phyloP scores from a whole-genome alignment of 1,140 invertebrate genomes.

The Acromyrmex echinatior region DNA sequence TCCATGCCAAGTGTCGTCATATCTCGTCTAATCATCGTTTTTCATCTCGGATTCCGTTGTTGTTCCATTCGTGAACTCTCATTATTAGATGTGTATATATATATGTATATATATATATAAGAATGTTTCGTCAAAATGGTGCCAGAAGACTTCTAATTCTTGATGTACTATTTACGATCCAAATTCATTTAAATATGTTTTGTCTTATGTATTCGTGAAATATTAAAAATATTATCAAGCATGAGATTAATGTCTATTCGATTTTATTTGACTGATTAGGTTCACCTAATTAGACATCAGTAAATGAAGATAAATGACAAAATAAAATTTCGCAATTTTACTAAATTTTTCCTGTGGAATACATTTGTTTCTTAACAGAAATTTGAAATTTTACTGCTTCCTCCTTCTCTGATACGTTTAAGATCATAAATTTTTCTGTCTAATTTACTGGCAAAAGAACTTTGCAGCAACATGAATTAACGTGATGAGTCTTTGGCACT shows the following conservation, averaged over 20 bases:
- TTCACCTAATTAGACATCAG: not conserved
- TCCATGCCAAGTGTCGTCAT: constrained; percentile 79
- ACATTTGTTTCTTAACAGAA: not conserved
- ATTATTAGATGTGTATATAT: constrained; percentile 54
- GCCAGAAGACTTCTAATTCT: constrained; percentile 27
- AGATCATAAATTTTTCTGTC: not conserved
- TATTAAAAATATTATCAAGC: not conserved
- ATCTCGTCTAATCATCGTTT: constrained; percentile 80
- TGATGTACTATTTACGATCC: constrained; percentile 3
- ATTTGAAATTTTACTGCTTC: not conserved
- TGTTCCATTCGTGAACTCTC: constrained; percentile 40
- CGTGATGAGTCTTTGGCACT: constrained; percentile 25
- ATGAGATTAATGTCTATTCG: not conserved
- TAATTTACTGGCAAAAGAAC: not conserved
- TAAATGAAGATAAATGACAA: not conserved
- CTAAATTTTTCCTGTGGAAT: not conserved
- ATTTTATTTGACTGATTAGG: not conserved
- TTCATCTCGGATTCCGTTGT: constrained; percentile 75
- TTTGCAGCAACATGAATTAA: constrained; percentile 39
- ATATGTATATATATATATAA: too few species aligned
- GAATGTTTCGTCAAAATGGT: constrained; percentile 34
- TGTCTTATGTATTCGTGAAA: not conserved
- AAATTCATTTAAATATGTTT: not conserved
- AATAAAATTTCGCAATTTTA: not conserved
- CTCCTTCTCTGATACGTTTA: too few species aligned